These are phyloP conservation scores for Lanius collurio DNA, from an alignment of 2,113 vertebrate genomes.

Conservation along the genomic window DNA sequence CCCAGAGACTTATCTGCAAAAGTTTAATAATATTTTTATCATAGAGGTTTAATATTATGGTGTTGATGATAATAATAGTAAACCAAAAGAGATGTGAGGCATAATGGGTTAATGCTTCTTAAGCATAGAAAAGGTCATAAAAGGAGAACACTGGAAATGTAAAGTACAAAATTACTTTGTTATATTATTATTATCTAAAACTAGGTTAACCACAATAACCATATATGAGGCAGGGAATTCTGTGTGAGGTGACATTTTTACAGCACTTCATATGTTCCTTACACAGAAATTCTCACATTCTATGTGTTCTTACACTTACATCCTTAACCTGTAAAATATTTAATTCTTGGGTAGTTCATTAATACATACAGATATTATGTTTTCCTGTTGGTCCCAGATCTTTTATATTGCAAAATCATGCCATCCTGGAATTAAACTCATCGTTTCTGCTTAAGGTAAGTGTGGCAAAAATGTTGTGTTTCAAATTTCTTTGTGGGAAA, in stretches of 20 bases:
- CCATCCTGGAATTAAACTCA: background rate
- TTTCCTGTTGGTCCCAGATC: background rate
- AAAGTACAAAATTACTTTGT: background rate
- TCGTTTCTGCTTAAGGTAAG: background rate
- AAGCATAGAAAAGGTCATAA: background rate
- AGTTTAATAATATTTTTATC: background rate
- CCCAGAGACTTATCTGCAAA: background rate
- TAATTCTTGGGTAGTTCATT: background rate
- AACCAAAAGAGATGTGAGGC: background rate
- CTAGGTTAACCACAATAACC: background rate
- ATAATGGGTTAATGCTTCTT: background rate
- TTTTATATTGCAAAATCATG: background rate
- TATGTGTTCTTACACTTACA: background rate
- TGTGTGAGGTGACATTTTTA: background rate
- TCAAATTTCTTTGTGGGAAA: background rate
- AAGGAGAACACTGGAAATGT: background rate
- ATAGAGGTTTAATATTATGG: background rate
- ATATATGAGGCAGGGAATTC: background rate
- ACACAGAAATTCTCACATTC: background rate
- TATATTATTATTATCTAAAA: background rate
- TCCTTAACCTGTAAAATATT: background rate
- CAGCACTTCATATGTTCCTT: background rate
- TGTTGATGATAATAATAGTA: background rate
- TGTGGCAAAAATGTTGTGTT: background rate
- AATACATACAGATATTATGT: background rate